These are phyloP conservation scores for Tringa solitaria DNA, from an alignment of 2,113 vertebrate genomes.

Conservation along the genomic window DNA sequence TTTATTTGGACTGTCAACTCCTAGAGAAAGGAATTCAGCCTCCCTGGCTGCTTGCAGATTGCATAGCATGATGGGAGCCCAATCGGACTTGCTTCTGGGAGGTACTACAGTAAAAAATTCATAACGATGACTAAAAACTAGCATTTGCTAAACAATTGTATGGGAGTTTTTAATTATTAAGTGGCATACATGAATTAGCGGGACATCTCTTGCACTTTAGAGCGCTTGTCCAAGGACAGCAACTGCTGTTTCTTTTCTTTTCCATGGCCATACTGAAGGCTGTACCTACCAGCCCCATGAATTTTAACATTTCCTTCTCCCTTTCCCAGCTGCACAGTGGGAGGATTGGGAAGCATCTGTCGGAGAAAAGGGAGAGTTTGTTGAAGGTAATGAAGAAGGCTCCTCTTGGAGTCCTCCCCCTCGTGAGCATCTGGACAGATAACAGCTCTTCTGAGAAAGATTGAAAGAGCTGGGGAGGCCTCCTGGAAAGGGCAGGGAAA, in stretches of 20 bases:
- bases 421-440: slow-evolving; percentile 46
- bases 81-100: background rate
- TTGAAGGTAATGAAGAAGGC: slow-evolving; percentile 32
- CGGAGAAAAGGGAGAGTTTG: background rate
- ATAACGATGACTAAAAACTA: background rate
- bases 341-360: slow-evolving; percentile 46
- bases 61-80: background rate
- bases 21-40: slow-evolving; percentile 55
- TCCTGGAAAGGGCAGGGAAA: slow-evolving; percentile 10
- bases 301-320: slow-evolving; percentile 20
- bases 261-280: background rate
- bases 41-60: slow-evolving; percentile 35
- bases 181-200: background rate
- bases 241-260: background rate
- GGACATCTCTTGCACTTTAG: background rate
- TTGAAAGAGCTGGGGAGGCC: background rate
- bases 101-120: slow-evolving; percentile 35
- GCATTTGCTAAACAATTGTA: slow-evolving; percentile 10
- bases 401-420: slow-evolving; percentile 41
- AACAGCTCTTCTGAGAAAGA: slow-evolving; percentile 7
- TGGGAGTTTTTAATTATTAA: slow-evolving; percentile 33
- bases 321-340: slow-evolving; percentile 26
- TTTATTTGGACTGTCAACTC: slow-evolving; percentile 65
- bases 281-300: background rate
- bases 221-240: background rate